Conservation (phyloP, 2,797 vertebrate genomes). For the Pseudotriccus pelzelni region DNA sequence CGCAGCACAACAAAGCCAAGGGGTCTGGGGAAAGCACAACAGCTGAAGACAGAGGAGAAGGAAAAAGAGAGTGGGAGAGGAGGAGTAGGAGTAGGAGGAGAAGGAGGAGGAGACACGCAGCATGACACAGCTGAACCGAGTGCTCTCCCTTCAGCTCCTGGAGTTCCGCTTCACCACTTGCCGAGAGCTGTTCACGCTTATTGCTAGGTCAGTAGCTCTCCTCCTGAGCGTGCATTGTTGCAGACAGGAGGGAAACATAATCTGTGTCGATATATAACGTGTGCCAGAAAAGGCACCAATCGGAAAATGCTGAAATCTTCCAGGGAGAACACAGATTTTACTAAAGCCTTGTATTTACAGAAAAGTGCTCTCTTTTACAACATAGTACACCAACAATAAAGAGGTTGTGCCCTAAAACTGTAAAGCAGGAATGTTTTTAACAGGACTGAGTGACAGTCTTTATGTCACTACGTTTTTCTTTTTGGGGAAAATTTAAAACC, state of each 20-base stretch:
- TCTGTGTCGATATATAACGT: constrained; percentile 69
- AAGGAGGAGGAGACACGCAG: constrained; percentile 29
- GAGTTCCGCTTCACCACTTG: constrained; percentile 8
- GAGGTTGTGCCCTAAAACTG: neutral
- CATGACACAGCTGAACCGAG: neutral
- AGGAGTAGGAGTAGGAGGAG: constrained; percentile 8
- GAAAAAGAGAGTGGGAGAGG: neutral
- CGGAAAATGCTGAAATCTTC: constrained; percentile 20
- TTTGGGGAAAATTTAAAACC: neutral
- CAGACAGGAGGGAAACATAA: constrained; percentile 71
- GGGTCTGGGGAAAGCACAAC: constrained; percentile 47
- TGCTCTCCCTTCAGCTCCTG: neutral
- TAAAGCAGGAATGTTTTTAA: neutral
- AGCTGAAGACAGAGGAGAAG: neutral
- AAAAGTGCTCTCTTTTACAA: neutral
- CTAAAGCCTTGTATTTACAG: neutral
- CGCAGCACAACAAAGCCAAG: constrained; percentile 81
- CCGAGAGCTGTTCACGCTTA: neutral
- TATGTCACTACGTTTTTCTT: neutral
- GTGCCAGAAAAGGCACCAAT: constrained; percentile 52
- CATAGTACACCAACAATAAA: neutral
- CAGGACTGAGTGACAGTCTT: neutral
- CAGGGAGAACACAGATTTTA: neutral
- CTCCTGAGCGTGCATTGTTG: constrained; percentile 63
- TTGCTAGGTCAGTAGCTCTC: constrained; percentile 63